Conservation (phyloP, 53 echinoderm and acorn worm species). For the Zoroaster sp. region DNA sequence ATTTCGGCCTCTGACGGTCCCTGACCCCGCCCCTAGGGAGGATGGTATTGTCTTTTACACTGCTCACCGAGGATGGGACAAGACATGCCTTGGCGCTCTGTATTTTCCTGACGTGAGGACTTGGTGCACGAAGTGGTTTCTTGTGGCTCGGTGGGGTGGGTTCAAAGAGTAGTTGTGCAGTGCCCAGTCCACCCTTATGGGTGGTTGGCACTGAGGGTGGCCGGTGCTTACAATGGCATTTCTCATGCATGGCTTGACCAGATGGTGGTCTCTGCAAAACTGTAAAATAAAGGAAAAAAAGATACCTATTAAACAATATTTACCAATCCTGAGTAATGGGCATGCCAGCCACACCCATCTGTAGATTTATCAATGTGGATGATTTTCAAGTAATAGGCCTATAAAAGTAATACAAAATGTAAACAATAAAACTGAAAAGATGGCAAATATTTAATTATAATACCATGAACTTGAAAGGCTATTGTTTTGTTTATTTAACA, state of each 20-base stretch:
- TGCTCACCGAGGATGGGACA: neutral
- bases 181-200: constrained; percentile 32
- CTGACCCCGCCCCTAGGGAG: constrained; percentile 10
- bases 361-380: too few relatives aligned
- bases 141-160: constrained; percentile 71
- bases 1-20: constrained; percentile 47
- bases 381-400: too few relatives aligned
- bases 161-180: constrained; percentile 87
- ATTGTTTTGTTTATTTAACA: too few relatives aligned
- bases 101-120: constrained; percentile 63
- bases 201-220: neutral
- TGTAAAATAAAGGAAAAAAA: neutral
- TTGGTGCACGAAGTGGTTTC: neutral
- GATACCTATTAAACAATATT: neutral
- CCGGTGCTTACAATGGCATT: constrained; percentile 36
- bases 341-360: too few relatives aligned
- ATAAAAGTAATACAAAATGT: too few relatives aligned
- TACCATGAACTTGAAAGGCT: too few relatives aligned
- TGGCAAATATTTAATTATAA: too few relatives aligned
- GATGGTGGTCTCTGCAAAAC: constrained; percentile 44
- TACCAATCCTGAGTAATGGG: too few relatives aligned
- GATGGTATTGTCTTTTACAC: constrained; percentile 18
- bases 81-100: constrained; percentile 85
- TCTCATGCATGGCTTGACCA: constrained; percentile 5
- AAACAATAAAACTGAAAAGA: too few relatives aligned